Conservation (phyloP, 2,797 vertebrate species). For the Acrocephalus scirpaceus region DNA sequence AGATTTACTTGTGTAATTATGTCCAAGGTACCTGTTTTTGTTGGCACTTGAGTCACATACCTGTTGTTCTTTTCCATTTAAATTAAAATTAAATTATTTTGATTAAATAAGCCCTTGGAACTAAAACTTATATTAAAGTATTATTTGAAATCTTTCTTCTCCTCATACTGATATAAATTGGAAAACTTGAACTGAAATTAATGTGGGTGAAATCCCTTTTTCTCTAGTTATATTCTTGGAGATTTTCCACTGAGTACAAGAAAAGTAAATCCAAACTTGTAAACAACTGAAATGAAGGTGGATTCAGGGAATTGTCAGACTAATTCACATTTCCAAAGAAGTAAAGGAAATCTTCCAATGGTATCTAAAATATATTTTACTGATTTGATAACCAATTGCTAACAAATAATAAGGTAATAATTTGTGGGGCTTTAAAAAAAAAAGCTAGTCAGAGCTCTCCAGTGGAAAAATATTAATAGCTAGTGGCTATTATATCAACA, state of each 20-base stretch:
- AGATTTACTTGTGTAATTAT: background rate
- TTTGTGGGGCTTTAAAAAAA: background rate
- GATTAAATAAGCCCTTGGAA: background rate
- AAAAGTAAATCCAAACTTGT: background rate
- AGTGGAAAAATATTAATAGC: background rate
- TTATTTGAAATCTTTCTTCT: background rate
- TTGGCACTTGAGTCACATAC: background rate
- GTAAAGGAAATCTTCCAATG: background rate
- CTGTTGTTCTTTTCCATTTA: background rate
- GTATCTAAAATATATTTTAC: background rate
- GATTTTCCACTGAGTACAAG: background rate
- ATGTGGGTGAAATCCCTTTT: background rate
- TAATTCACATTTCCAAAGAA: background rate
- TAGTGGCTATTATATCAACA: background rate
- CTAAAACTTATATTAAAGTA: background rate
- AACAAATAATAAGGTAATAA: background rate
- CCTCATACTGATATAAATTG: background rate
- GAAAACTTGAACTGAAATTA: background rate
- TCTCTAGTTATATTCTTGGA: background rate
- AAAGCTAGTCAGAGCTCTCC: background rate
- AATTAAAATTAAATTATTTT: slow-evolving; percentile 1
- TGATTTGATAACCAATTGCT: background rate
- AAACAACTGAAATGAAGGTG: background rate
- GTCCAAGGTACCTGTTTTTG: background rate
- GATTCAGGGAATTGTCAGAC: background rate